phyloP scores from a whole-genome alignment of 2,797 vertebrate species.

The Remorina albescens region DNA sequence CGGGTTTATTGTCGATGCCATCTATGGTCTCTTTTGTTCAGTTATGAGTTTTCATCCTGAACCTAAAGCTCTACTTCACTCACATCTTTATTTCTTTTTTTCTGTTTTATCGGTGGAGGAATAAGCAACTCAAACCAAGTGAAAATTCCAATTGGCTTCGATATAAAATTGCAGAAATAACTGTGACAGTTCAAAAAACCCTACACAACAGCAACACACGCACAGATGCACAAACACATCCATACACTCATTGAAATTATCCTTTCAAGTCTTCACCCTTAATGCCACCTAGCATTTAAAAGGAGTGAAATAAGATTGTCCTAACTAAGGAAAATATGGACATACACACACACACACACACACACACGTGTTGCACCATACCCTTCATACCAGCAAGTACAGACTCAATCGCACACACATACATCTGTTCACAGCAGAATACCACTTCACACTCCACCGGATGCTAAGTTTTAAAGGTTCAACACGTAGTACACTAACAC shows the following conservation, averaged over 20 bases:
- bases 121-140: background rate
- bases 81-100: background rate
- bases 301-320: too few relatives aligned
- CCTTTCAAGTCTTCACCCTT: too few relatives aligned
- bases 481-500: background rate
- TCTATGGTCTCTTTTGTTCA: too few relatives aligned
- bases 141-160: background rate
- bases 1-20: too few relatives aligned
- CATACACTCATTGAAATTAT: too few relatives aligned
- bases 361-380: background rate
- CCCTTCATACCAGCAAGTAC: background rate
- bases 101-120: too few relatives aligned
- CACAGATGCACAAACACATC: background rate
- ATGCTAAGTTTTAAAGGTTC: slow-evolving; percentile 18
- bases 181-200: background rate
- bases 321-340: too few relatives aligned
- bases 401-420: background rate
- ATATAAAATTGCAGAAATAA: background rate
- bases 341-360: background rate
- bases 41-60: background rate
- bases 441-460: slow-evolving; percentile 40
- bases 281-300: too few relatives aligned
- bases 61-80: background rate
- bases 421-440: slow-evolving; percentile 24
- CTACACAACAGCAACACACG: too few relatives aligned